Base-by-base conservation (phyloP, 64 coral and sea anemone genomes). In the Anthopleura sola region DNA sequence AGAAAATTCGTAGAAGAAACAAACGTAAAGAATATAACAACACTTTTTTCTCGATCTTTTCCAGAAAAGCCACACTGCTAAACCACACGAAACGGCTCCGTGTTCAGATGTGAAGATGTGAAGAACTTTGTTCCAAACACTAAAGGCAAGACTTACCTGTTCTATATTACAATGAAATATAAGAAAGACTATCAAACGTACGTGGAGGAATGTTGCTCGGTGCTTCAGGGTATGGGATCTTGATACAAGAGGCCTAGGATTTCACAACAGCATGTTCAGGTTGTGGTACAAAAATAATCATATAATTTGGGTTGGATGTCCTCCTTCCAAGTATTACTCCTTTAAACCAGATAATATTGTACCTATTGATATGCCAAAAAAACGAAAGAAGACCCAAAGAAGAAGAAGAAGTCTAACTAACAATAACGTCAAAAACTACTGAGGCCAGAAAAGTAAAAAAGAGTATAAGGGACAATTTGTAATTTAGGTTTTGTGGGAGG, bases 241-340 rank as follows among this genome's bases (percentile, higher is more conserved):
- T 31, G 94, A 97, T 81, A 84, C 88, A 16, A 56, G 94, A 28
- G 94, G n/a, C n/a, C n/a, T n/a, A n/a, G n/a, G 94, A 53, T 97
- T 87, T 71, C 94, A 97, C 71, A 93, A 93, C 48, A 90, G 94
- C 49, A 84, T 93, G 80, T 93, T 87, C 82, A 89, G 94, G 84
- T 87, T 97, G 58, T 97, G 94, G 91, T 71, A 93, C 31, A 97
- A 97, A 79, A 89, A 92, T 87, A 97, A 92, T 66, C 94, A 97
- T 33, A 55, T 97, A 34, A 80, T 97, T 26, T 83, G 93, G 18
- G 88, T 97, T 14, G 94, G 94, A 28, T 87, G 80, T 84, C 94
- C 94, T 5, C 19, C 69, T 12, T 97, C 94, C 37, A 76, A 47
- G 9, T 97, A 97, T 44, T 97, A 85, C 31, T 80, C 86, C 1